Percentiles rank a stretch among this genome's conserved stretches.
Evolutionary conservation across 2,888 invertebrate species (phyloP).

Genomic region (Stegophylla sp.): DNA sequence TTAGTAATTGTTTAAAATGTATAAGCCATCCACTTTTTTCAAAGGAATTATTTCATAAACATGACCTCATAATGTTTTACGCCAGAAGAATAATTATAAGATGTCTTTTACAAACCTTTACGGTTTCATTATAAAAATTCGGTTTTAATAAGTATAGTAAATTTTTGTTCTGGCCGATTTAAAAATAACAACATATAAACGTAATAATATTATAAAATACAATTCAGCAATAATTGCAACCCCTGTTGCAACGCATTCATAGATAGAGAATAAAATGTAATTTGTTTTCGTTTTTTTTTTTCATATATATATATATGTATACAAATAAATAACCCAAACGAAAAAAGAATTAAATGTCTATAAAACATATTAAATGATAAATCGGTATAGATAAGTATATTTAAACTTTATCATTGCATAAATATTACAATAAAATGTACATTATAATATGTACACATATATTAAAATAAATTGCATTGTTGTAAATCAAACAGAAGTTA

Average conservation of each 20-base stretch:
- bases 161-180: neutral
- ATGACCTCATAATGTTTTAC: neutral
- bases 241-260: too few species aligned
- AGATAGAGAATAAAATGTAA: neutral
- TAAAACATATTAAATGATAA: neutral
- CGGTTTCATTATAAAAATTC: neutral
- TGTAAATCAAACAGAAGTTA: constrained; percentile 22
- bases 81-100: neutral
- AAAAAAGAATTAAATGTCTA: neutral
- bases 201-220: neutral
- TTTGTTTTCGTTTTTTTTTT: neutral
- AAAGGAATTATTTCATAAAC: too few species aligned
- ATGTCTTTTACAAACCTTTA: constrained; percentile 1
- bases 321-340: neutral
- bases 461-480: neutral
- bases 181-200: neutral
- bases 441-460: neutral
- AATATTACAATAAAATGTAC: neutral
- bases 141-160: neutral
- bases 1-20: too few species aligned
- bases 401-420: neutral
- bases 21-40: too few species aligned
- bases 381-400: neutral
- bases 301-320: too few species aligned
- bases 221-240: neutral